Base-by-base conservation (phyloP, 1,140 invertebrate species). In the Drosophila lini region DNA sequence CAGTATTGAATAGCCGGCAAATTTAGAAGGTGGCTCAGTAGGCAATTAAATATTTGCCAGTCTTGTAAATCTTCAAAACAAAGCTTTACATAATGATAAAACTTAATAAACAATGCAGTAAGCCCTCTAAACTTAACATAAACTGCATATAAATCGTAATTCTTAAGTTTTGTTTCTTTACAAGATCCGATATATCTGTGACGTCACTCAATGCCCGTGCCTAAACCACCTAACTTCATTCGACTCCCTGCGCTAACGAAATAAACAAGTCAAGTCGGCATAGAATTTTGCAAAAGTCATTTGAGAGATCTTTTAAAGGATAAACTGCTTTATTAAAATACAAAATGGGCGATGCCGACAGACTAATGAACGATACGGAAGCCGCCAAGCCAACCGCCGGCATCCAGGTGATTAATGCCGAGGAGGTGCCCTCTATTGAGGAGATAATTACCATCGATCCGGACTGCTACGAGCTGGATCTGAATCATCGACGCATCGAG, bases 401-500 rank as follows among this genome's bases (percentile, higher is more conserved):
- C n/a, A 74, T 88, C 36, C 76, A 89, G 41, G 69, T 81, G 47
- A 89, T 85, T 41, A 74, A 78, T 1, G 65, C 85, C 19, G 86
- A 90, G 41, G 58, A 67, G 25, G 50, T 85, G 16, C 69, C 71
- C 1, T 77, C 78, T 13, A 91, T 92, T 38, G 91, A 92, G 38
- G 91, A 92, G 32, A 65, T 91, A 28, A 86, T 92, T 3, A 80
- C 74, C 28, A 92, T 91, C 41, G 91, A 92, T 80, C 91, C 91
- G 4, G 85, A 92, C 1, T 91, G 90, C 71, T 84, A 71, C 10
- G 91, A 91, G 55, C 57, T 92, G 11, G 98, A 99, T 92, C 94
- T 99, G 47, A 98, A 98, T 93, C 98, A 99, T 93, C 95, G 95
- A 19, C 94, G 96, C 78, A 95, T 98, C 70, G 95, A 94, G 11